Conservation (phyloP, 2,888 invertebrate genomes). For the Euproctis similis region DNA sequence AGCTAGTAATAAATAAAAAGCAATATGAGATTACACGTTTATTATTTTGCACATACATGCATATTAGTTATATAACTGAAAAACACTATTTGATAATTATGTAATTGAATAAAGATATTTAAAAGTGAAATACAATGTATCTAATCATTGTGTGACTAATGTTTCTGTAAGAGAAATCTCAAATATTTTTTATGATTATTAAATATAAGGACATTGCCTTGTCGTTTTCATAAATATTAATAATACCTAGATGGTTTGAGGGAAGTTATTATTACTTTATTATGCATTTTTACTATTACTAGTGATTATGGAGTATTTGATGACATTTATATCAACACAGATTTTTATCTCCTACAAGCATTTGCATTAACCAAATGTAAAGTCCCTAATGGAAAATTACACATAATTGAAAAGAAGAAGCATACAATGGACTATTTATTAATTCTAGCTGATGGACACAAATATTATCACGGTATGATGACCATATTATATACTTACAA, state of each 20-base stretch:
- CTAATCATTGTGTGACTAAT: no score
- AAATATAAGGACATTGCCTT: no score
- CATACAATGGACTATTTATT: no score
- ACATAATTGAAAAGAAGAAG: no score
- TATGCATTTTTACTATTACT: background rate
- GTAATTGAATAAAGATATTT: no score
- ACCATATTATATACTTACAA: conserved; percentile 1
- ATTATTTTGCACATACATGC: conserved; percentile 20
- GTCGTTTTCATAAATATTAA: no score
- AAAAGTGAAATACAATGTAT: no score
- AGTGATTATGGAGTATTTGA: conserved; percentile 1
- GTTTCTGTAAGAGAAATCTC: no score
- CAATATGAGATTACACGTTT: conserved; percentile 25
- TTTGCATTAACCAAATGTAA: background rate
- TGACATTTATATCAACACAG: conserved; percentile 1
- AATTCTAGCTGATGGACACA: conserved; percentile 3
- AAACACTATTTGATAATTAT: conserved; percentile 11
- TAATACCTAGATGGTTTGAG: background rate
- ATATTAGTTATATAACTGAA: conserved; percentile 10
- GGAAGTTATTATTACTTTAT: background rate
- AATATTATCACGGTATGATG: conserved; percentile 3
- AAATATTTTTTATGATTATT: no score
- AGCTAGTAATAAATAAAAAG: no score
- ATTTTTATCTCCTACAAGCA: background rate
- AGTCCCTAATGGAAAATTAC: background rate